Base-by-base conservation (phyloP, 37 sponge, comb jelly and placozoan species). In the Hexactinellida sp. region DNA sequence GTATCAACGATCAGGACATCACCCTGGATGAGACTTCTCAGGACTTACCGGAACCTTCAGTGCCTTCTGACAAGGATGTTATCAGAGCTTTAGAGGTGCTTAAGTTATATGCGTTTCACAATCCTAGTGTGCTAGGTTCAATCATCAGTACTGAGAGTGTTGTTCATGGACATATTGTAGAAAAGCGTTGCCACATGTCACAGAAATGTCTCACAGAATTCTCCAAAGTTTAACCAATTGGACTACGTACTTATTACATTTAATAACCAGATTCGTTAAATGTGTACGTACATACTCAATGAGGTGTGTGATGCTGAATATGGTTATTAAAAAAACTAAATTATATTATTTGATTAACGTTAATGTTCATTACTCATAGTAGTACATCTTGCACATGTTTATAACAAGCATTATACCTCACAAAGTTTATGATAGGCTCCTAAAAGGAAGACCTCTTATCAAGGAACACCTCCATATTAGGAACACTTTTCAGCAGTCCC, bases 111-210 rank as follows among this genome's bases (percentile, higher is more conserved):
- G 76, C 76, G 76, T 21, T 23, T 63, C 76, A 28, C 76, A 63
- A 63, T 63, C 76, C 76, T 63, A 63, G 76, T 63, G 32, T 63
- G 3, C 76, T 63, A 10, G 76, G 76, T 7, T 63, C 76, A 63
- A 63, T 63, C 76, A 63, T 63, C 76, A 63, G 30, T 63, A 63
- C 76, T 63, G 76, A 63, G 76, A 63, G 76, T 63, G 76, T 63
- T 63, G 47, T 63, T 63, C 13, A 63, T 63, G 76, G 76, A 63
- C 76, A 63, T 63, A 63, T 63, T 63, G 25, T 63, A 32, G 76
- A 63, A 63, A 63, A 28, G 76, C 34, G 76, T 63, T 63, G 76
- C 76, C 34, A 63, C 76, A 32, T 63, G 34, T 63, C 34, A 21
- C 76, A 63, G 25, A 63, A 63, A 63, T 63, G 32, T 63, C 34